phyloP scores from a whole-genome alignment of 2,113 vertebrate genomes.

The Cavia aperea region DNA sequence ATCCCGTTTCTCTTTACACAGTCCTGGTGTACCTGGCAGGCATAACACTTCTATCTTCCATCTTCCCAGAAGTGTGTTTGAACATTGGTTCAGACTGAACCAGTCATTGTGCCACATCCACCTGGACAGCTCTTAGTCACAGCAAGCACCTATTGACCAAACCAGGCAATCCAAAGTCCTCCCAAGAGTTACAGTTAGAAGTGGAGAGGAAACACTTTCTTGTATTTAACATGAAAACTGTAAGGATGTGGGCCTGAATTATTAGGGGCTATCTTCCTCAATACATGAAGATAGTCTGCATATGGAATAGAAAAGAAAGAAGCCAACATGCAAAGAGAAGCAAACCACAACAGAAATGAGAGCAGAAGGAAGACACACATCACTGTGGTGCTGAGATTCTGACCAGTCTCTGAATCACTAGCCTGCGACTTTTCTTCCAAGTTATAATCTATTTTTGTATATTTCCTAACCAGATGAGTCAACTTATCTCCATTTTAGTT shows the following conservation, averaged over 20 bases:
- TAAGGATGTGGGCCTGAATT: neutral
- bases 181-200: neutral
- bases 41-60: neutral
- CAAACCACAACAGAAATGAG: neutral
- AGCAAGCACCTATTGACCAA: neutral
- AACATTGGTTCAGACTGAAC: neutral
- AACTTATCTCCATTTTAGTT: constrained; percentile 24
- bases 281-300: neutral
- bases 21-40: neutral
- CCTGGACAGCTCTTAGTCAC: neutral
- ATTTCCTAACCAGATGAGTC: neutral
- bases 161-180: neutral
- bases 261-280: neutral
- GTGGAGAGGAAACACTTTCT: neutral
- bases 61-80: neutral
- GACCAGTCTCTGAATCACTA: neutral
- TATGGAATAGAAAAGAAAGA: neutral
- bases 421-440: neutral
- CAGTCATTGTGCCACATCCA: neutral
- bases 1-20: neutral
- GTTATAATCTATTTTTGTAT: neutral
- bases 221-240: neutral
- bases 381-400: neutral
- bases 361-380: neutral
- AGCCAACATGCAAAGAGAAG: neutral